These are phyloP conservation scores for Drosophila falleni DNA, from an alignment of 2,888 invertebrate genomes.

Conservation along the genomic window DNA sequence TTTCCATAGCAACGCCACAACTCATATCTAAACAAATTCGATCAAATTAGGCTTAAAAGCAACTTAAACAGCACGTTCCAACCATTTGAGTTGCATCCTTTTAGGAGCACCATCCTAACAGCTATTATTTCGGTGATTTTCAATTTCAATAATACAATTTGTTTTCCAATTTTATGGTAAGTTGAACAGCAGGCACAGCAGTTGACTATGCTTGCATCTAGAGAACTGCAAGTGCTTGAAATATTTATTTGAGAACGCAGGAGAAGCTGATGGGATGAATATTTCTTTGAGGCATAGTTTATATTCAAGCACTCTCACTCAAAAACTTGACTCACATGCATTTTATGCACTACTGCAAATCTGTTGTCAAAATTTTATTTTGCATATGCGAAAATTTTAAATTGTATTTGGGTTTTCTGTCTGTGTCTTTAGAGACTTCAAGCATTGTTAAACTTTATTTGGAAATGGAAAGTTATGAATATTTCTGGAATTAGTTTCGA, in stretches of 20 bases:
- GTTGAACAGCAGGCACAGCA: constrained; percentile 57
- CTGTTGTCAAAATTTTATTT: constrained; percentile 47
- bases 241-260: constrained; percentile 52
- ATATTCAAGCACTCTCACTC: constrained; percentile 12
- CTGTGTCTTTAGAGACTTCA: constrained; percentile 7
- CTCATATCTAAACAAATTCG: constrained; percentile 4
- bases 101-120: constrained; percentile 13
- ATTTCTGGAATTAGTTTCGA: constrained; percentile 1
- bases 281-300: constrained; percentile 23
- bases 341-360: constrained; percentile 44
- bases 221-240: constrained; percentile 22
- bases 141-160: constrained; percentile 79
- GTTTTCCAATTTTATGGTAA: constrained; percentile 73
- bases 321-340: constrained; percentile 26
- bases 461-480: not conserved
- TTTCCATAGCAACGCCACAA: not conserved
- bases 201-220: constrained; percentile 28
- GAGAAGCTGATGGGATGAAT: constrained; percentile 8
- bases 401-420: constrained; percentile 26
- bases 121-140: constrained; percentile 54
- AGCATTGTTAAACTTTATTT: not conserved
- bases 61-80: constrained; percentile 16
- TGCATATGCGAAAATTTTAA: constrained; percentile 39
- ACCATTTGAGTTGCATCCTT: constrained; percentile 9
- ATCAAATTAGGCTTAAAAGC: constrained; percentile 20